These are phyloP conservation scores for Mycalesis mineus DNA, from an alignment of 2,888 invertebrate species.

Conservation along the genomic window DNA sequence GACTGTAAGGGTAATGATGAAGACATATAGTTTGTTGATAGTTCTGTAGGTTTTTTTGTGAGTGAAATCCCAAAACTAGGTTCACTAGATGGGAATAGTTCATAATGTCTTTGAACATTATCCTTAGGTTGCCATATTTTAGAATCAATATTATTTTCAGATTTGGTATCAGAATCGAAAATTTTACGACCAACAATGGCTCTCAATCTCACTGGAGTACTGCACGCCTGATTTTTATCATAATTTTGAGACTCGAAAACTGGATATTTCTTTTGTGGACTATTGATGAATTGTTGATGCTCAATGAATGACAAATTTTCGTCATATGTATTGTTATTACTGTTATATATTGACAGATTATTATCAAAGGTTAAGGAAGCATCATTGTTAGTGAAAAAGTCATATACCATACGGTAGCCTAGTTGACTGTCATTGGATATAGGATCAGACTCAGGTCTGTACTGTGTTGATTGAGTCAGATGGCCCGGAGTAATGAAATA, in stretches of 20 bases:
- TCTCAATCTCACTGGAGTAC: constrained; percentile 23
- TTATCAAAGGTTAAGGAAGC: background rate
- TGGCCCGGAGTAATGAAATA: constrained; percentile 42
- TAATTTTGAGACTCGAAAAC: background rate
- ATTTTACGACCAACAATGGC: constrained; percentile 60
- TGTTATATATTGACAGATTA: background rate
- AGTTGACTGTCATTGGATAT: background rate
- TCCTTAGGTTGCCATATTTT: constrained; percentile 32
- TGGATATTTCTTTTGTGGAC: background rate
- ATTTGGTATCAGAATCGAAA: constrained; percentile 28
- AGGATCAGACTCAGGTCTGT: constrained; percentile 18
- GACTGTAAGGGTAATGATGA: background rate
- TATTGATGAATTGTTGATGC: background rate
- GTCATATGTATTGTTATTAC: too few species aligned
- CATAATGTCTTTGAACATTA: constrained; percentile 40
- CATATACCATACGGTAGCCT: background rate
- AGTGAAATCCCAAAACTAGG: constrained; percentile 39
- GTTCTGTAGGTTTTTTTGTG: constrained; percentile 28
- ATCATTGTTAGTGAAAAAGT: background rate
- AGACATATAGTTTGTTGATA: background rate
- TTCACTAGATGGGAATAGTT: constrained; percentile 54
- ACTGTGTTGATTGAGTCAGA: constrained; percentile 13
- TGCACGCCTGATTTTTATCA: background rate
- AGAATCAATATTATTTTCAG: constrained; percentile 9
- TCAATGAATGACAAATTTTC: background rate